Conservation (phyloP, 1,140 invertebrate genomes). For the Eupeodes corollae region DNA sequence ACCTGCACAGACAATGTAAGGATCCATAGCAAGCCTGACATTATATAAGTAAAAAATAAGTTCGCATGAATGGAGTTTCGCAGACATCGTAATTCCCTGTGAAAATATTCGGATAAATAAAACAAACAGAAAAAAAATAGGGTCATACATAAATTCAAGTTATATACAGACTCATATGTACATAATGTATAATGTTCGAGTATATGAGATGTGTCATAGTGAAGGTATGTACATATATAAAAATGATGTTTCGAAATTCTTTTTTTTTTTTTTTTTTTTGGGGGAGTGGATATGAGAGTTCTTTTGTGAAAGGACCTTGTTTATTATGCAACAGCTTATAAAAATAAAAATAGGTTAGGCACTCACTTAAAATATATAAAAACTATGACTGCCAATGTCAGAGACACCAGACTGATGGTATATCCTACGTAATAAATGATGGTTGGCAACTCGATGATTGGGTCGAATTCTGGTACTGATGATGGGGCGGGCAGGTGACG, state of each 20-base stretch:
- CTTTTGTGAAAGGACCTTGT: background rate
- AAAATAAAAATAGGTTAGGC: too few species aligned
- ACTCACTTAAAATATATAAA: conserved; percentile 41
- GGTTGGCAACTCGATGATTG: conserved; percentile 36
- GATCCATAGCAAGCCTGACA: conserved; percentile 36
- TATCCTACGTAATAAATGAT: conserved; percentile 40
- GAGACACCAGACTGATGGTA: conserved; percentile 36
- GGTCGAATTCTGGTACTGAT: conserved; percentile 28
- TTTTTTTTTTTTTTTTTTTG: background rate
- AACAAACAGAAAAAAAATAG: conserved; percentile 19
- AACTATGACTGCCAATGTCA: conserved; percentile 38
- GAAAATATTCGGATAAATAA: too few species aligned
- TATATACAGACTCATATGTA: too few species aligned
- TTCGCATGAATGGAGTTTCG: conserved; percentile 66
- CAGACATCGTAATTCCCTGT: conserved; percentile 80
- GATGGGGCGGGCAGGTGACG: conserved; percentile 28
- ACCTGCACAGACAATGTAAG: conserved; percentile 33
- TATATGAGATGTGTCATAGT: too few species aligned
- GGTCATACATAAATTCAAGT: too few species aligned
- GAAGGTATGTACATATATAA: background rate
- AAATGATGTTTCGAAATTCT: background rate
- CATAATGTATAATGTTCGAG: too few species aligned
- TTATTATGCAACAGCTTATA: background rate
- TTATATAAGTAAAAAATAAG: conserved; percentile 38
- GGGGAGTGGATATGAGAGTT: background rate